Evolutionary conservation across 2,113 vertebrate species (phyloP).

Genomic region (Rhodinocichla rosea): DNA sequence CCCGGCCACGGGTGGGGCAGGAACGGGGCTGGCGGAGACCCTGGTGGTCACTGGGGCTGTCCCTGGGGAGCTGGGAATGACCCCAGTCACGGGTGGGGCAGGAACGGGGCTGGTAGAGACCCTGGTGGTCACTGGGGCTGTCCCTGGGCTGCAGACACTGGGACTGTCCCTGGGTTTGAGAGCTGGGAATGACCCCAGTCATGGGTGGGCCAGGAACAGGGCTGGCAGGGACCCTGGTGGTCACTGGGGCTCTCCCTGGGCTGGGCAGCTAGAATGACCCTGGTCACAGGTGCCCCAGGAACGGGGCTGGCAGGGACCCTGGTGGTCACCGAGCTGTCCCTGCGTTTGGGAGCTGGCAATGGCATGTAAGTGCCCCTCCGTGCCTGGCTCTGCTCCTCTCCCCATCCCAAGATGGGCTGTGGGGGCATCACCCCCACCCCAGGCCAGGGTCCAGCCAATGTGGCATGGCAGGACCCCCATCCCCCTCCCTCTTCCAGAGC

Average conservation of each 20-base stretch:
- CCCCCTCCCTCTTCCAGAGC: neutral
- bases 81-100: neutral
- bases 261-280: neutral
- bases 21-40: neutral
- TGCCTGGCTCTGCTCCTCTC: neutral
- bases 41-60: neutral
- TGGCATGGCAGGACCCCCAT: neutral
- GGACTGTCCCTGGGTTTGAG: neutral
- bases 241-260: neutral
- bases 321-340: neutral
- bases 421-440: neutral
- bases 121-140: neutral
- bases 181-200: neutral
- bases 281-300: neutral
- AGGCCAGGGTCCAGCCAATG: neutral
- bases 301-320: neutral
- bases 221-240: neutral
- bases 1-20: rapidly evolving
- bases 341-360: neutral
- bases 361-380: rapidly evolving
- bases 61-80: neutral
- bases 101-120: neutral
- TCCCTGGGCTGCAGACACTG: neutral
- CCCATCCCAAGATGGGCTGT: neutral
- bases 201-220: neutral